These are phyloP conservation scores for Stichodactyla helianthus DNA, from an alignment of 64 coral and sea anemone species.

Conservation along the genomic window DNA sequence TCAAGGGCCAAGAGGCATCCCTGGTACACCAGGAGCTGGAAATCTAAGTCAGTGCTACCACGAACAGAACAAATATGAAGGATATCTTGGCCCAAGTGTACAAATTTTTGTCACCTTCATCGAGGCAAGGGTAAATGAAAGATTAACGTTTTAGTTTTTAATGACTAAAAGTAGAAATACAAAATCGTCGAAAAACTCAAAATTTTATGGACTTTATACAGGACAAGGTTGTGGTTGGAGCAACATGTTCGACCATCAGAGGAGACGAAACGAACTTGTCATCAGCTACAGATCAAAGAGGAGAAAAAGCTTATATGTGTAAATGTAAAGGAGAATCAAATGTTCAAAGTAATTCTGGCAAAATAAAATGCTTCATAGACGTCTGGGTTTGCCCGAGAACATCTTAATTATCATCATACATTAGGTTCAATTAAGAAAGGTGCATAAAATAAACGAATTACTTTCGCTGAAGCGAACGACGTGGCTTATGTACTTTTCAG, in stretches of 20 bases:
- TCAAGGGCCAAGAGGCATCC: background rate
- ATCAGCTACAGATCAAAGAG: background rate
- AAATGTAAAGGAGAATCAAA: background rate
- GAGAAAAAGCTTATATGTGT: background rate
- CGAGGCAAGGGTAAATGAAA: too few species aligned
- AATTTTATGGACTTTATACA: too few species aligned
- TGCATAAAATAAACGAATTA: background rate
- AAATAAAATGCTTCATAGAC: background rate
- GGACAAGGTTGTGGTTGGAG: background rate
- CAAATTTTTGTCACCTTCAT: too few species aligned
- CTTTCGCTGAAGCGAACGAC: too few species aligned
- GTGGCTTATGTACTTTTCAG: too few species aligned
- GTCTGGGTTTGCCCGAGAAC: slow-evolving; percentile 8
- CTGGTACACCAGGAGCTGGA: background rate
- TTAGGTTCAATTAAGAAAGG: background rate
- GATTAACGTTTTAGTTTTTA: too few species aligned
- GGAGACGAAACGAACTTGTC: slow-evolving; percentile 10
- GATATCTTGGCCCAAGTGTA: too few species aligned
- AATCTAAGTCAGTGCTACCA: too few species aligned
- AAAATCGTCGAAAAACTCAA: too few species aligned
- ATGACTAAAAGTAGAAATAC: too few species aligned
- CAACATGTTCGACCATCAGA: background rate
- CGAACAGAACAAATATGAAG: too few species aligned
- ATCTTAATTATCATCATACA: background rate
- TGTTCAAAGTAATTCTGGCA: background rate